phyloP scores from a whole-genome alignment of 1,140 invertebrate genomes.

The Pygmarrhopalites habei region DNA sequence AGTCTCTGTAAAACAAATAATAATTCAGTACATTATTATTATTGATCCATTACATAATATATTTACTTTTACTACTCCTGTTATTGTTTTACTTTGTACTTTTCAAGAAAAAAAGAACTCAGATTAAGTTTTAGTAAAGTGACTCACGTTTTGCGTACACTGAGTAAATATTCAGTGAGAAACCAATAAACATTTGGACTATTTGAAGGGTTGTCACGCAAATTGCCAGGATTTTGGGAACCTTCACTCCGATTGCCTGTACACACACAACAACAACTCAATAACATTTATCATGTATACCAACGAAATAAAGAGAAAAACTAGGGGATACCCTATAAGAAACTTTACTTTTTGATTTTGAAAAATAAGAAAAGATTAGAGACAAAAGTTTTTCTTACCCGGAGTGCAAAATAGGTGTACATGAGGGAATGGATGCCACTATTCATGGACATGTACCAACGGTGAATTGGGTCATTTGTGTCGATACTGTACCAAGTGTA shows the following conservation, averaged over 20 bases:
- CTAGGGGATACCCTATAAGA: not conserved
- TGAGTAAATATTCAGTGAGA: not conserved
- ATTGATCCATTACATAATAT: not conserved
- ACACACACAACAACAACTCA: not conserved
- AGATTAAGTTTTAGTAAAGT: not conserved
- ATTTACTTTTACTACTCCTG: not conserved
- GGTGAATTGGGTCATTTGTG: slow-evolving; percentile 85
- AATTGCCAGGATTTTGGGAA: not conserved
- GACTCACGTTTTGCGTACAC: not conserved
- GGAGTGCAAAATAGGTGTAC: slow-evolving; percentile 18
- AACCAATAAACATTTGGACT: slow-evolving; percentile 1
- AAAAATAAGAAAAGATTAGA: too few species aligned
- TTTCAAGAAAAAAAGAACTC: not conserved
- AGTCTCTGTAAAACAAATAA: not conserved
- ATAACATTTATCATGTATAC: not conserved
- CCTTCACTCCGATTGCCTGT: not conserved
- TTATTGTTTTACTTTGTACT: not conserved
- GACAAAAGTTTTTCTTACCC: slow-evolving; percentile 51
- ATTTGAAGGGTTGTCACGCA: not conserved
- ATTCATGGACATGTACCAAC: slow-evolving; percentile 83
- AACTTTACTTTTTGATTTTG: not conserved
- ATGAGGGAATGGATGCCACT: slow-evolving; percentile 16
- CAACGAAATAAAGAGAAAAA: not conserved
- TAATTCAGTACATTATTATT: not conserved
- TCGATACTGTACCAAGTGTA: slow-evolving; percentile 96